These are phyloP conservation scores for Phaethornis superciliosus DNA, from an alignment of 2,113 vertebrate species.

Conservation along the genomic window DNA sequence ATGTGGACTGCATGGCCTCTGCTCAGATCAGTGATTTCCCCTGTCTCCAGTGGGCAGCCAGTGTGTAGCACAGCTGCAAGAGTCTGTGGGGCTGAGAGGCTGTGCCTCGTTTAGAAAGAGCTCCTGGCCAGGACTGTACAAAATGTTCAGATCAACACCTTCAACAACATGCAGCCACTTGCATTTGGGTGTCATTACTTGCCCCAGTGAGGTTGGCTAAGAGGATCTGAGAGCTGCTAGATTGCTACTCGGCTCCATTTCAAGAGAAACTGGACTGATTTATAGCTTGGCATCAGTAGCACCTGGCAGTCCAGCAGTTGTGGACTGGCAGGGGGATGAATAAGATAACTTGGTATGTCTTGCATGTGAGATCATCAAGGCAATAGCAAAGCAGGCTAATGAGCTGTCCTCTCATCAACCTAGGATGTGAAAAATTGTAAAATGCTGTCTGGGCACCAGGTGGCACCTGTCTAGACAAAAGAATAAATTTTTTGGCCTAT, in stretches of 20 bases:
- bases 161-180: neutral
- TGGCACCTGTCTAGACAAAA: neutral
- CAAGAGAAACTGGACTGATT: slow-evolving; percentile 30
- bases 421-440: neutral
- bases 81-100: neutral
- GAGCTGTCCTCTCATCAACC: neutral
- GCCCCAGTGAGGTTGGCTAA: neutral
- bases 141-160: slow-evolving; percentile 6
- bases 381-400: neutral
- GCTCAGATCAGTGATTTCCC: fast-evolving
- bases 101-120: neutral
- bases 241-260: neutral
- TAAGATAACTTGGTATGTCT: neutral
- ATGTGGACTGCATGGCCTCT: fast-evolving
- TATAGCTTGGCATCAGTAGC: neutral
- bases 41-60: fast-evolving
- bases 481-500: neutral
- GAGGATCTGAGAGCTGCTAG: neutral
- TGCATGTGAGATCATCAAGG: neutral
- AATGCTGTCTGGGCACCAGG: neutral
- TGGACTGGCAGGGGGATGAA: neutral
- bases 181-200: neutral
- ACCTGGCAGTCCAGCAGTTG: neutral
- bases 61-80: fast-evolving
- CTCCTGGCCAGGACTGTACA: neutral